Conservation (phyloP, 2,113 vertebrate species). For the Dinomys branickii region DNA sequence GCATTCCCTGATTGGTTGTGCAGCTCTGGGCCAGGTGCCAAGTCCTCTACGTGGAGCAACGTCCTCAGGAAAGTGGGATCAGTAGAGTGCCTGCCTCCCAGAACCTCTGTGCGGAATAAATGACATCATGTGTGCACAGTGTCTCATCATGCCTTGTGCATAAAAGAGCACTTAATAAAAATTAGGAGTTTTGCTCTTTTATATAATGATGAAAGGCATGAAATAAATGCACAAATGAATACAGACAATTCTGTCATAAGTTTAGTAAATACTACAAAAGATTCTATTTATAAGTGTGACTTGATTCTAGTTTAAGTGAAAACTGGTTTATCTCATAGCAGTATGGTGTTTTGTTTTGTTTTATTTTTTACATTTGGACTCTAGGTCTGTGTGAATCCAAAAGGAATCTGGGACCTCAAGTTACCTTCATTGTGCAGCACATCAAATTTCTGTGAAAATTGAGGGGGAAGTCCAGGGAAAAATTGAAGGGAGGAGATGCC, state of each 20-base stretch:
- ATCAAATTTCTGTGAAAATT: conserved; percentile 24
- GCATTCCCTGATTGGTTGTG: not conserved
- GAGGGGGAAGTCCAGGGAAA: too few relatives aligned
- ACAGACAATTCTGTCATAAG: not conserved
- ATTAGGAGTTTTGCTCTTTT: not conserved
- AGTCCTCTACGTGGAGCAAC: not conserved
- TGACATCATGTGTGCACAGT: not conserved
- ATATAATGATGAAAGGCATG: not conserved
- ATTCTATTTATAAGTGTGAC: not conserved
- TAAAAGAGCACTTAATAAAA: not conserved
- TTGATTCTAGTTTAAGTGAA: not conserved
- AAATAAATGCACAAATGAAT: not conserved
- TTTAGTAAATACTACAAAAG: not conserved
- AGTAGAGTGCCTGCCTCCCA: not conserved
- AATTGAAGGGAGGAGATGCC: not conserved
- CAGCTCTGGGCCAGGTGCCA: not conserved
- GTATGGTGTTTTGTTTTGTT: not conserved
- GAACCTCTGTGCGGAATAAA: not conserved
- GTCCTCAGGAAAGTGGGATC: not conserved
- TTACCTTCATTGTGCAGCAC: not conserved
- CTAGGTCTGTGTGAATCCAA: not conserved
- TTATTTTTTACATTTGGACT: not conserved
- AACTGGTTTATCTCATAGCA: not conserved
- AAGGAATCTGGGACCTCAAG: not conserved
- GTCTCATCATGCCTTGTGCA: not conserved